phyloP scores from a whole-genome alignment of 2,113 vertebrate genomes.

The Pontoporia blainvillei region DNA sequence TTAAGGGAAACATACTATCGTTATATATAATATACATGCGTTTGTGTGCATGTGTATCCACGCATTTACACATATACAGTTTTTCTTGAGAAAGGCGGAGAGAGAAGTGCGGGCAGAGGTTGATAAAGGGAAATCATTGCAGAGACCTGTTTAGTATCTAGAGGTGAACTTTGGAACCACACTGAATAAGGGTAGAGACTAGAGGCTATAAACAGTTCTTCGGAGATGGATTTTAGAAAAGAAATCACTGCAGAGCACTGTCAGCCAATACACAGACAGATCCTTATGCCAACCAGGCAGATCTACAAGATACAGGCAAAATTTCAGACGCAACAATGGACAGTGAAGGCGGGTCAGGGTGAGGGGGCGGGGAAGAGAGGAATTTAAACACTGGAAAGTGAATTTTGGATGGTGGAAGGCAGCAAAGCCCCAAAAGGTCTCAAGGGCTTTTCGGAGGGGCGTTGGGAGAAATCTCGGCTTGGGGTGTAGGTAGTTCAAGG shows the following conservation, averaged over 20 bases:
- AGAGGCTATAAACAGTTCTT: background rate
- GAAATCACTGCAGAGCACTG: background rate
- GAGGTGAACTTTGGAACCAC: conserved; percentile 73
- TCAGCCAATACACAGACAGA: background rate
- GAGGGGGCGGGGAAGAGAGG: fast-evolving
- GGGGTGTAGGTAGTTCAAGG: conserved; percentile 43
- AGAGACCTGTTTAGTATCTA: conserved; percentile 24
- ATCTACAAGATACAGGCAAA: background rate
- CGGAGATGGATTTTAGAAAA: background rate
- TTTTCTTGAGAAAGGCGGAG: background rate
- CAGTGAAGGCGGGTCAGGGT: background rate
- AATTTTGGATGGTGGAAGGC: background rate
- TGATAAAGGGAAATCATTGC: conserved; percentile 48
- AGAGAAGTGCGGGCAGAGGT: background rate
- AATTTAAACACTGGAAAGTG: background rate
- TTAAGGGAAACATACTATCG: background rate
- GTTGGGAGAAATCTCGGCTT: background rate
- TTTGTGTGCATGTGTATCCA: background rate
- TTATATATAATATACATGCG: background rate
- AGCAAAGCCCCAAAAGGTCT: background rate
- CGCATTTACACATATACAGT: background rate
- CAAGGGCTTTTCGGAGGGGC: background rate
- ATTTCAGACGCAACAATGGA: conserved; percentile 40
- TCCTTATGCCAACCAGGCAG: background rate
- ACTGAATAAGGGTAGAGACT: conserved; percentile 13